Conservation (phyloP, 2,113 vertebrate genomes). For the Sebastes fasciatus region DNA sequence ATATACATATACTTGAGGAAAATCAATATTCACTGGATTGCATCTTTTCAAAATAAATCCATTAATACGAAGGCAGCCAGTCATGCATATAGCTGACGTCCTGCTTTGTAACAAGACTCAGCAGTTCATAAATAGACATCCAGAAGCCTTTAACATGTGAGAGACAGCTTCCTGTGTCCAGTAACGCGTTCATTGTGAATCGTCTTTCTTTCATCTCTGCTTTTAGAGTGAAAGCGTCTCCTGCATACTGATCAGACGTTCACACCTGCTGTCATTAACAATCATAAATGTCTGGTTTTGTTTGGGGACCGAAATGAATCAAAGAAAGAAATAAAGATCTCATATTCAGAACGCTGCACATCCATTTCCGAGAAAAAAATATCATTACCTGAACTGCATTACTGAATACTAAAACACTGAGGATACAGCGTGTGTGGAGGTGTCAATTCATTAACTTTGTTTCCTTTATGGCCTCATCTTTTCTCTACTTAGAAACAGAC, state of each 20-base stretch:
- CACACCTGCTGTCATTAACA: neutral
- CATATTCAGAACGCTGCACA: neutral
- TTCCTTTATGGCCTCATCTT: neutral
- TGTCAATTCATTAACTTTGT: neutral
- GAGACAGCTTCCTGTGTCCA: neutral
- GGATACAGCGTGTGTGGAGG: neutral
- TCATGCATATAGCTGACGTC: too few relatives aligned
- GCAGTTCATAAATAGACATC: too few relatives aligned
- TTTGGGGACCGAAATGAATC: neutral
- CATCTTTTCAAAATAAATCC: too few relatives aligned
- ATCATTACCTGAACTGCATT: neutral
- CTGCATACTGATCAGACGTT: neutral
- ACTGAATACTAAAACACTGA: neutral
- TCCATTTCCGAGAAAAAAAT: neutral
- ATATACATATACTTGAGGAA: too few relatives aligned
- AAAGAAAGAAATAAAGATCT: neutral
- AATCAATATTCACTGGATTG: too few relatives aligned
- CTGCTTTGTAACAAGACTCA: too few relatives aligned
- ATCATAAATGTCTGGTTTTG: neutral
- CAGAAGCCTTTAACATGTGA: neutral
- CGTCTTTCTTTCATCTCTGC: neutral
- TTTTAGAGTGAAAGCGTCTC: neutral
- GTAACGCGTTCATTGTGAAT: neutral
- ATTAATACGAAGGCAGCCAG: too few relatives aligned
- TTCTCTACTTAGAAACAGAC: neutral